Evolutionary conservation across 2,888 invertebrate genomes (phyloP).

Genomic region (Gryllus longicercus): DNA sequence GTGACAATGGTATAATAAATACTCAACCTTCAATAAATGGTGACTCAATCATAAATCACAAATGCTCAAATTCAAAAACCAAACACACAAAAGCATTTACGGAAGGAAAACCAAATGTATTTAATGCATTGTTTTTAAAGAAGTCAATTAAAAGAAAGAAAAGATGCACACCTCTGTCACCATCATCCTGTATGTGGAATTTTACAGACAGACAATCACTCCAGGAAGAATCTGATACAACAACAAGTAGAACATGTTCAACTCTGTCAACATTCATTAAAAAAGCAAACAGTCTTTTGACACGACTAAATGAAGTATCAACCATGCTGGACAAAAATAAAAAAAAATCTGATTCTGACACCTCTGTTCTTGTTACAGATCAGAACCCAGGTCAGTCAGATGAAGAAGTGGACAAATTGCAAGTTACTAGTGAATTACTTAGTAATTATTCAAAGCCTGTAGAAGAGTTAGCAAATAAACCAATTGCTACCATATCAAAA

Average conservation of each 20-base stretch:
- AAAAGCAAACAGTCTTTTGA: constrained; percentile 20
- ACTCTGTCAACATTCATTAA: constrained; percentile 20
- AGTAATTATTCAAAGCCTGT: neutral
- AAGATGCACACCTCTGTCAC: neutral
- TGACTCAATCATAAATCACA: neutral
- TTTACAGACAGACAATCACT: neutral
- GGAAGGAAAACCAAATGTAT: neutral
- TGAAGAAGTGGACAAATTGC: neutral
- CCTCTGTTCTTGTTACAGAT: neutral
- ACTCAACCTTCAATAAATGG: neutral
- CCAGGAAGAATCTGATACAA: no score
- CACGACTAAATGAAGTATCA: constrained; percentile 21
- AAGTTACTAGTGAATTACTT: neutral
- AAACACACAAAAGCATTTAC: neutral
- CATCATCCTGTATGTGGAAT: neutral
- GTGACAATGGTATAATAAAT: neutral
- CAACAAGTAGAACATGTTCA: neutral
- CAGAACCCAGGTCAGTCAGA: neutral
- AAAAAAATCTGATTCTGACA: neutral
- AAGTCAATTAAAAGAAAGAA: constrained; percentile 2
- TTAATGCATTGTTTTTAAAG: neutral
- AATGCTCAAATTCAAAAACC: no score
- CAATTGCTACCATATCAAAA: neutral
- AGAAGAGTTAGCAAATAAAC: neutral
- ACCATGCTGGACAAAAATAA: constrained; percentile 19